Evolutionary conservation across 2,113 vertebrate genomes (phyloP), one percentile per base, ranked within the genome.

Genomic region (Sinosuthora webbiana): DNA sequence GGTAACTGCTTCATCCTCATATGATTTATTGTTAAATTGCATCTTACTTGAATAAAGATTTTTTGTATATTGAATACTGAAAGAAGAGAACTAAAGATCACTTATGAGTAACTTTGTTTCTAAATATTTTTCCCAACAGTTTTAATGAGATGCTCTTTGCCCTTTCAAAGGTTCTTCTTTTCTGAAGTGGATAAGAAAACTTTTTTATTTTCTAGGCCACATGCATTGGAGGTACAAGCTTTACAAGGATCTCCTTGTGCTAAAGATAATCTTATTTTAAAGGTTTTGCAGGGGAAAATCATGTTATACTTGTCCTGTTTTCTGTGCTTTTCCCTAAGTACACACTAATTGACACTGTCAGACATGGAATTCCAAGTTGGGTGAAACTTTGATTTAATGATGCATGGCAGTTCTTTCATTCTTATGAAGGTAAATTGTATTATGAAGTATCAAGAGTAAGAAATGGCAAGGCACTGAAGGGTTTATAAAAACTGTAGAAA

Each of bases 341-440:
- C 55, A 49, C 20, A 17, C 31, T 92, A 86, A 92, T 49, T 90
- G 90, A 83, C 45, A 53, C 41, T 71, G n/a, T 68, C 73, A 94
- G 56, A 89, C 30, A 42, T 7, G 8, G 41, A 60, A 64, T 39
- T 24, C 44, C 41, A 53, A 45, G 67, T 6, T 73, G 57, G 10
- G 63, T 86, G 53, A 79, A 82, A 80, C 17, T 68, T 71, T 93
- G 73, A 92, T 94, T 86, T 89, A 92, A 90, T 76, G 20, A 25
- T 35, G 15, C 13, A 19, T 82, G 57, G 6, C 78, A 79, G 49
- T 57, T 76, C 28, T 83, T 90, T 92, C 41, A 57, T 85, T 94
- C 53, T 53, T 30, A 65, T 33, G 63, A 56, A 85, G 69, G 45
- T 45, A 90, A 93, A 83, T 35, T 88, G 7, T 15, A 8, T 94